Base-by-base conservation (phyloP, 2,888 invertebrate genomes). In the Caradrina clavipalpis region DNA sequence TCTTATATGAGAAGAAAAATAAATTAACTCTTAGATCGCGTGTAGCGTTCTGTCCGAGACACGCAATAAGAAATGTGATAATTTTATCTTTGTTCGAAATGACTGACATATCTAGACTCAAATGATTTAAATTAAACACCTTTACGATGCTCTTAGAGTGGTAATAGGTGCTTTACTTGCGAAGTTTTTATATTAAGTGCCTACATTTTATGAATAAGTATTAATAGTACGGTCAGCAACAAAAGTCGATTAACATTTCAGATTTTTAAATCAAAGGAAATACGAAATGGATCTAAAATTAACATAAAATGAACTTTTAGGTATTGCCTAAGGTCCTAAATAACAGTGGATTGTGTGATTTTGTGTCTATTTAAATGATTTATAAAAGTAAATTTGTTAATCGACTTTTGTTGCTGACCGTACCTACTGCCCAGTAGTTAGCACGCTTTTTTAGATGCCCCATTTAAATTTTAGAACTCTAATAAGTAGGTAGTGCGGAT, bases 61-160 rank as follows among this genome's bases (percentile, higher is more conserved):
- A 83, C 67, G 84, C 84, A 68, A 75, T 68, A 35, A n/a, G 45
- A 79, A 78, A 81, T 77, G 78, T 77, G 73, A 82, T 81, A 80
- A 77, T 81, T 77, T 68, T 59, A 76, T 59, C 63, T 82, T 71
- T 64, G 73, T 73, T 51, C 42, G n/a, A 53, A 62, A 72, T 81
- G 78, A 78, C 69, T 69, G 73, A 80, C 81, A 50, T 56, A 82
- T 74, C 65, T 71, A 80, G 66, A 68, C 65, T 58, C 26, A 47
- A 61, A 77, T 72, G 39, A 66, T 80, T 71, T 57, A 57, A 66
- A 79, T 71, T 63, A 70, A 70, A 66, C 62, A 66, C 39, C 15
- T 55, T 63, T 54, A 31, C 21, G 26, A 26, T 39, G 17, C 22
- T 26, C 17, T 45, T 55, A 35, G n/a, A 70, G 64, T 60, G 73